Conservation (phyloP, 2,797 vertebrate species). For the Coreius guichenoti region DNA sequence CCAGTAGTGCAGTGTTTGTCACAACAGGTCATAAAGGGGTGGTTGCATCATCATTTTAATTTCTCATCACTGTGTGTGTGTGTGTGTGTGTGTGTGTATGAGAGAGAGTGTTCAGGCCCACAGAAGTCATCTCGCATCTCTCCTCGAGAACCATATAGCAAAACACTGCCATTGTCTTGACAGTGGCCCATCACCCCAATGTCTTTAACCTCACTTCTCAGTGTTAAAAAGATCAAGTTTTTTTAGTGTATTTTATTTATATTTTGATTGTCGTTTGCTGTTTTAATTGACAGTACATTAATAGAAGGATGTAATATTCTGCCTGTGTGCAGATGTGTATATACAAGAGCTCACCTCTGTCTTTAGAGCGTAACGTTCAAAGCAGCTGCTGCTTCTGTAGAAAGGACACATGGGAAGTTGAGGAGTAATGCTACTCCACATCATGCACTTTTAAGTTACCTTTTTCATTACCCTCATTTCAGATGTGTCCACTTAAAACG, state of each 20-base stretch:
- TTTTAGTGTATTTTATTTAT: conserved; percentile 79
- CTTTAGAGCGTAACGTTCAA: conserved; percentile 66
- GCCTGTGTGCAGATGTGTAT: conserved; percentile 75
- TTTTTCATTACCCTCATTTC: conserved; percentile 20
- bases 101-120: neutral
- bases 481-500: conserved; percentile 16
- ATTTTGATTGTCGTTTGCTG: conserved; percentile 75
- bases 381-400: conserved; percentile 61
- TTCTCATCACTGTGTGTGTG: neutral
- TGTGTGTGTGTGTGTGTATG: neutral
- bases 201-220: conserved; percentile 64
- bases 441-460: conserved; percentile 63
- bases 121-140: conserved; percentile 27
- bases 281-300: conserved; percentile 75
- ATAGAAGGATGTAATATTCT: conserved; percentile 71
- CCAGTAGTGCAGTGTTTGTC: conserved; percentile 27
- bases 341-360: conserved; percentile 67
- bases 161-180: conserved; percentile 43
- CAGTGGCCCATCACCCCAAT: conserved; percentile 39
- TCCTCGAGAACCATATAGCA: conserved; percentile 47
- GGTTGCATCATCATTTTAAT: neutral
- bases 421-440: conserved; percentile 49
- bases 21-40: conserved; percentile 19
- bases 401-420: conserved; percentile 48
- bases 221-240: conserved; percentile 67